Evolutionary conservation across 2,113 vertebrate species (phyloP).

Genomic region (Limanda limanda): DNA sequence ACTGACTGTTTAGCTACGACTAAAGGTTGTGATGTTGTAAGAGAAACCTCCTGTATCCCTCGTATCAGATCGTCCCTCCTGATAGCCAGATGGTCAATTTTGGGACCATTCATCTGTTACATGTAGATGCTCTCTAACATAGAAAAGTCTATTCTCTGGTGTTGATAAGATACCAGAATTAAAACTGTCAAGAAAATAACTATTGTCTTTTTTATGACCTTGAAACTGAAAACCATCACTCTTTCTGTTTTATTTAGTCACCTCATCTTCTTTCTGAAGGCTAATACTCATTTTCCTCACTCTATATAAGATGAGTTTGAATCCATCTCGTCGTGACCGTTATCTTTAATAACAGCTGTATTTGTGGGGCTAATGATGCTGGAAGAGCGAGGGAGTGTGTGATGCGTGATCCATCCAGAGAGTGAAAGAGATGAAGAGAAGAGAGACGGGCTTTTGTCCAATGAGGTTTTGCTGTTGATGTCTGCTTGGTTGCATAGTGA

Average conservation of each 20-base stretch:
- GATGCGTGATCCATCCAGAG: constrained; percentile 57
- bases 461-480: constrained; percentile 63
- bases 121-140: background rate
- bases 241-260: background rate
- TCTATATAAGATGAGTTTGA: constrained; percentile 4
- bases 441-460: constrained; percentile 51
- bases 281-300: background rate
- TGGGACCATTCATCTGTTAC: background rate
- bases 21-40: background rate
- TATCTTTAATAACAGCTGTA: constrained; percentile 59
- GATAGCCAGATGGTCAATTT: background rate
- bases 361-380: constrained; percentile 36
- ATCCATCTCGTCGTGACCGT: constrained; percentile 23
- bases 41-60: background rate
- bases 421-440: constrained; percentile 16
- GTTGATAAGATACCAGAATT: background rate
- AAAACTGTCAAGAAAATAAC: background rate
- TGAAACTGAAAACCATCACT: constrained; percentile 6
- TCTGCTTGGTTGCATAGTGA: constrained; percentile 58
- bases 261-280: background rate
- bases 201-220: background rate
- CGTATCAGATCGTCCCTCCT: constrained; percentile 19
- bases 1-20: background rate
- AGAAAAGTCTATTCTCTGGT: background rate
- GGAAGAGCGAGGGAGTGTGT: constrained; percentile 24